Conservation (phyloP, 2,113 vertebrate genomes). For the Mormyrus lacerda region DNA sequence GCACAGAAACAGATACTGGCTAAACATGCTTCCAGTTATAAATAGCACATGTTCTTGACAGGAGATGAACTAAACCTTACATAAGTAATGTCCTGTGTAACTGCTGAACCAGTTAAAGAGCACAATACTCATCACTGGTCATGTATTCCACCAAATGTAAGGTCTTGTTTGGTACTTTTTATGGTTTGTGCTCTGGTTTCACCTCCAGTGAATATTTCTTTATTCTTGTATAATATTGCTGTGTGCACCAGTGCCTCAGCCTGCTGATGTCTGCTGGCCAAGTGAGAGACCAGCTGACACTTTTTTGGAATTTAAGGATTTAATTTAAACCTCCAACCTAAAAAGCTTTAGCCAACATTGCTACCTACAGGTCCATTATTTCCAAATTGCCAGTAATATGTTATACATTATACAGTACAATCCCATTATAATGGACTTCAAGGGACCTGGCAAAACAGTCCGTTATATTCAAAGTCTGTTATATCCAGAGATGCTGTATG, state of each 20-base stretch:
- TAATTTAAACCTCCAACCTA: background rate
- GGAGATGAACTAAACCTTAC: background rate
- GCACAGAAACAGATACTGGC: background rate
- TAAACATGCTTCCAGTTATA: background rate
- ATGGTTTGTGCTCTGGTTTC: background rate
- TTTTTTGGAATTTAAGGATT: background rate
- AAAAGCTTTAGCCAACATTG: background rate
- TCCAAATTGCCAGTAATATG: background rate
- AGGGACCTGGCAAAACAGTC: too few species aligned
- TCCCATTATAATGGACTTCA: too few species aligned
- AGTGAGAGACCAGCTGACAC: background rate
- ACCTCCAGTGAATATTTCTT: background rate
- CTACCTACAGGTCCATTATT: background rate
- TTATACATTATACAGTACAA: background rate
- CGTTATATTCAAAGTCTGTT: too few species aligned
- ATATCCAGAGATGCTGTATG: too few species aligned
- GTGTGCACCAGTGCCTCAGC: background rate
- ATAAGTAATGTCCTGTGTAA: background rate
- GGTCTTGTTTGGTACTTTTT: background rate
- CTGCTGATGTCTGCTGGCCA: background rate
- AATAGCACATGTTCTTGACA: background rate
- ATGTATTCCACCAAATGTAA: background rate
- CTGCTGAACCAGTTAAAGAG: background rate
- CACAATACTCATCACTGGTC: background rate
- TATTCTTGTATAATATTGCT: background rate